phyloP scores from a whole-genome alignment of 2,797 vertebrate genomes.

The Sylvilagus floridanus region DNA sequence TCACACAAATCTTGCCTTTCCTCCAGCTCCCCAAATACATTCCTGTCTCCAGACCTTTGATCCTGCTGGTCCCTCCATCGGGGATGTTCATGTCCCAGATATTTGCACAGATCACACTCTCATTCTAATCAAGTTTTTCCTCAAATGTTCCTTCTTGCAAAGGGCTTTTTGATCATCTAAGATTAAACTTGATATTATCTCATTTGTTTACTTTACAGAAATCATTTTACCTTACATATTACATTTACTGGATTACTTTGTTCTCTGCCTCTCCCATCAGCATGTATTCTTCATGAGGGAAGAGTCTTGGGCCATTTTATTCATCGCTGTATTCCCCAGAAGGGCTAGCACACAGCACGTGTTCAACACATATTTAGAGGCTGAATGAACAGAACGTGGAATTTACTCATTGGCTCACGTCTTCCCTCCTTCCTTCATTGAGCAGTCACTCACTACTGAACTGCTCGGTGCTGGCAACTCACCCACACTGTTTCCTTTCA shows the following conservation, averaged over 20 bases:
- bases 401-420: neutral
- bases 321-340: neutral
- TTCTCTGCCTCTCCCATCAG: neutral
- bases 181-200: neutral
- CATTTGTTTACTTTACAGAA: constrained; percentile 11
- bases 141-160: neutral
- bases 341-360: neutral
- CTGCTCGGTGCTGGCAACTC: neutral
- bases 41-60: neutral
- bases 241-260: constrained; percentile 5
- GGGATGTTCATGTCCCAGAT: neutral
- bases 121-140: neutral
- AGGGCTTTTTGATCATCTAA: neutral
- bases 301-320: neutral
- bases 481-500: neutral
- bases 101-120: neutral
- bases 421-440: neutral
- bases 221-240: neutral
- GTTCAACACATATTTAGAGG: neutral
- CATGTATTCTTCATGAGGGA: neutral
- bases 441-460: neutral
- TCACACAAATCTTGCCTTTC: neutral
- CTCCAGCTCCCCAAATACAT: neutral
- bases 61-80: neutral
- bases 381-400: constrained; percentile 6